Evolutionary conservation across 2,113 vertebrate species (phyloP).

Genomic region (Dasyornis broadbenti): DNA sequence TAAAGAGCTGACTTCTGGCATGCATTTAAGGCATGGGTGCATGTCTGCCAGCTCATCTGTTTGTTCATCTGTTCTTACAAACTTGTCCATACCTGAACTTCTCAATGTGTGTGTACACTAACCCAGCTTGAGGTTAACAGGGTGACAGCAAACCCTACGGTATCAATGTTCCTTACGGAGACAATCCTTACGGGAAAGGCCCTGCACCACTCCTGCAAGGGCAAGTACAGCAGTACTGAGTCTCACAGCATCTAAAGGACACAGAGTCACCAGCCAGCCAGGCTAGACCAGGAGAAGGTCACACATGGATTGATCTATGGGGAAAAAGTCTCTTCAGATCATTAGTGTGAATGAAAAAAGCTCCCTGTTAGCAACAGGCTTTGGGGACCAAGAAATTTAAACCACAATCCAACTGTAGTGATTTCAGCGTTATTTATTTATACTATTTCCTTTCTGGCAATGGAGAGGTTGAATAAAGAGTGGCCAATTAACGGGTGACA

Average conservation of each 20-base stretch:
- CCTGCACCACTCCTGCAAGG: background rate
- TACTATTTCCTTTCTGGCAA: background rate
- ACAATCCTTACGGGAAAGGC: background rate
- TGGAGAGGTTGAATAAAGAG: background rate
- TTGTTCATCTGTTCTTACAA: background rate
- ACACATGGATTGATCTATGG: background rate
- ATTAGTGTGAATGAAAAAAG: background rate
- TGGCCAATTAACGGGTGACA: background rate
- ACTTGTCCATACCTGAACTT: background rate
- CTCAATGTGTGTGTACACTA: fast-evolving
- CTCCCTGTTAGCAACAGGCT: background rate
- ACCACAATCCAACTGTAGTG: background rate
- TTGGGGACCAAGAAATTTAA: background rate
- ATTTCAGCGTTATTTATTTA: background rate
- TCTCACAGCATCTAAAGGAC: background rate
- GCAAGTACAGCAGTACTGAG: background rate
- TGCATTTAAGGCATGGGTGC: background rate
- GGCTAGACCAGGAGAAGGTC: background rate
- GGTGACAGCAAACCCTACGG: background rate
- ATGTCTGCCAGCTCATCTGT: background rate
- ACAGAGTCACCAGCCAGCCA: background rate
- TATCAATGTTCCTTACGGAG: background rate
- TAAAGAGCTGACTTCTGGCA: background rate
- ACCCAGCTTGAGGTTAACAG: background rate
- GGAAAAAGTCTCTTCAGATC: background rate